phyloP scores from a whole-genome alignment of 2,113 vertebrate genomes.

The Fregetta grallaria region DNA sequence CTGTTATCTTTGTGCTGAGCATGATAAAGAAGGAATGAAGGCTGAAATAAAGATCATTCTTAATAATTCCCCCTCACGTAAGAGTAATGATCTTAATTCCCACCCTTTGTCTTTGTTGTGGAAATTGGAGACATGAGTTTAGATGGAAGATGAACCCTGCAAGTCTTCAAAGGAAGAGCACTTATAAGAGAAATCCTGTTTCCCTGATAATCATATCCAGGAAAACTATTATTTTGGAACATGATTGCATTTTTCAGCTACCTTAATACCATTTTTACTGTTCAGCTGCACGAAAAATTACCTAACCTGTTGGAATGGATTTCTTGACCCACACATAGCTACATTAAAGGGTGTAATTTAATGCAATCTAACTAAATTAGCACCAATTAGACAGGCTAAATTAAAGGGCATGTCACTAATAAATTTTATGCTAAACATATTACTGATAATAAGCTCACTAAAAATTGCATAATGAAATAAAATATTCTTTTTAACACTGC shows the following conservation, averaged over 20 bases:
- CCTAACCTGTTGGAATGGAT: conserved; percentile 76
- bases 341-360: conserved; percentile 82
- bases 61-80: conserved; percentile 43
- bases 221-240: conserved; percentile 71
- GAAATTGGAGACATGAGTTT: conserved; percentile 38
- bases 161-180: conserved; percentile 36
- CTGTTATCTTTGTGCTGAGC: conserved; percentile 38
- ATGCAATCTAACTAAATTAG: conserved; percentile 82
- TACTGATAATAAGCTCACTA: conserved; percentile 75
- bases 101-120: conserved; percentile 56
- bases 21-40: conserved; percentile 56
- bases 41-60: conserved; percentile 35
- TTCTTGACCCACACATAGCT: conserved; percentile 78
- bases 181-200: conserved; percentile 30
- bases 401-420: conserved; percentile 83
- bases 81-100: conserved; percentile 39
- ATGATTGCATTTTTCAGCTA: conserved; percentile 57
- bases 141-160: conserved; percentile 48
- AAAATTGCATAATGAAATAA: conserved; percentile 75
- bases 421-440: conserved; percentile 83
- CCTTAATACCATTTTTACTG: conserved; percentile 62
- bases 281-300: conserved; percentile 76
- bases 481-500: conserved; percentile 67
- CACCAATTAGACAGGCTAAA: conserved; percentile 81
- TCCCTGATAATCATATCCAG: conserved; percentile 46